Conservation (phyloP, 2,113 vertebrate species). For the Blennius ocellaris region DNA sequence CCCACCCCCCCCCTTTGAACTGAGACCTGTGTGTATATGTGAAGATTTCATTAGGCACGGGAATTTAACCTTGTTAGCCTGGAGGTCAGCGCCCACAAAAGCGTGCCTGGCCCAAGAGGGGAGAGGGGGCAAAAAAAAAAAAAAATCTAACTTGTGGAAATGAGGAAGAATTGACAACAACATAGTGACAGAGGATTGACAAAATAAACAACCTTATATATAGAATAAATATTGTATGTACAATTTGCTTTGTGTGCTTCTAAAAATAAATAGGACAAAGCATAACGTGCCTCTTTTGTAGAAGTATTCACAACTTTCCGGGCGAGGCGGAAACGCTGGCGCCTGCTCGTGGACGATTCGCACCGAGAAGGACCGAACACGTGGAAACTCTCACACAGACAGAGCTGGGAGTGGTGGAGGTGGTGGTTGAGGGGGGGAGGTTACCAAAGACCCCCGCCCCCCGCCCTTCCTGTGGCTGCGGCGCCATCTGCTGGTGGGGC, state of each 20-base stretch:
- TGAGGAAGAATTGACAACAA: slow-evolving; percentile 35
- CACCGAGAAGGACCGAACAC: slow-evolving; percentile 29
- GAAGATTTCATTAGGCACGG: slow-evolving; percentile 57
- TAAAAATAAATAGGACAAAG: slow-evolving; percentile 88
- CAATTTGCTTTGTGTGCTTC: slow-evolving; percentile 85
- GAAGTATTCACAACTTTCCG: slow-evolving; percentile 84
- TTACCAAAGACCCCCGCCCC: too few species aligned
- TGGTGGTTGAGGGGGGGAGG: too few species aligned
- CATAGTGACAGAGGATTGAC: slow-evolving; percentile 67
- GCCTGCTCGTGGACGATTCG: slow-evolving; percentile 55
- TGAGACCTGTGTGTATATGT: slow-evolving; percentile 36
- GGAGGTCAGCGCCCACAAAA: slow-evolving; percentile 69
- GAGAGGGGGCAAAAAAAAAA: too few species aligned
- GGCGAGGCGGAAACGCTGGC: slow-evolving; percentile 62
- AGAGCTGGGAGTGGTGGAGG: too few species aligned
- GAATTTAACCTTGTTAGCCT: slow-evolving; percentile 70
- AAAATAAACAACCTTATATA: slow-evolving; percentile 86
- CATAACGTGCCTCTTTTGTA: slow-evolving; percentile 76
- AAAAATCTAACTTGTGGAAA: background rate
- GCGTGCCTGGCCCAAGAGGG: slow-evolving; percentile 71
- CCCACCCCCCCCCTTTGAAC: too few species aligned
- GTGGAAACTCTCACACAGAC: too few species aligned
- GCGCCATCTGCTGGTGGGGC: slow-evolving; percentile 63
- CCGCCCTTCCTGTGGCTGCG: slow-evolving; percentile 12
- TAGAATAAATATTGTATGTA: slow-evolving; percentile 89